Percentiles rank a stretch among this genome's conserved stretches.
Conservation (phyloP, 2,113 vertebrate genomes). For the Ibidorhyncha struthersii region DNA sequence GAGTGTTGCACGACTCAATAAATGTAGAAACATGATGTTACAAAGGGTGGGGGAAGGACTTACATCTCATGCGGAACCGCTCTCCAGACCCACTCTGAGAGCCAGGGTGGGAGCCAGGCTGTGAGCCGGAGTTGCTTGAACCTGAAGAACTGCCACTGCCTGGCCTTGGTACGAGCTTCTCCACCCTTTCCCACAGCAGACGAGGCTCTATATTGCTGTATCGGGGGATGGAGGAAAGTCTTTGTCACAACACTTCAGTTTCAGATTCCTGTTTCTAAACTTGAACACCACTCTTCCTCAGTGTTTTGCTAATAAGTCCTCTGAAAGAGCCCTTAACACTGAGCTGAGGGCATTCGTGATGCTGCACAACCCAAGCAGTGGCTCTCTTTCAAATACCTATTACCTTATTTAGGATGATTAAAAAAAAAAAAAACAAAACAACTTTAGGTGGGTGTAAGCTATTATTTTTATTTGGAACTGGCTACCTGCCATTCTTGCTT, state of each 20-base stretch:
- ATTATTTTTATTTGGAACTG: neutral
- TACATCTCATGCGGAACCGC: constrained; percentile 92
- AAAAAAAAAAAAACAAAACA: neutral
- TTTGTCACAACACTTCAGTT: neutral
- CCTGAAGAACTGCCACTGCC: constrained; percentile 95
- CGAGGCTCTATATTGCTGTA: constrained; percentile 89
- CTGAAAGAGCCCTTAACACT: neutral
- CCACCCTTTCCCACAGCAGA: constrained; percentile 94
- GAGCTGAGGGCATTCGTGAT: neutral
- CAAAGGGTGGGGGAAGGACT: constrained; percentile 25
- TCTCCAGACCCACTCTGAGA: constrained; percentile 94
- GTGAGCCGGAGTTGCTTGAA: constrained; percentile 93
- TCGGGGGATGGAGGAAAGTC: neutral
- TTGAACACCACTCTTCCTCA: neutral
- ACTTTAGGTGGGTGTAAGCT: neutral
- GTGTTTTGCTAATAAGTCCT: neutral
- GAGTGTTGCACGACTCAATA: neutral
- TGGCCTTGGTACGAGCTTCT: constrained; percentile 89
- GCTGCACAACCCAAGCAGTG: neutral
- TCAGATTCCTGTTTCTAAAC: neutral
- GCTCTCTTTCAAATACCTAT: neutral
- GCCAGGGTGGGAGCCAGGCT: constrained; percentile 84
- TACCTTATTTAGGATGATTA: neutral
- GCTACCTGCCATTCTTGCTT: neutral
- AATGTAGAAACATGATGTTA: neutral